Evolutionary conservation across 1,140 invertebrate genomes (phyloP).

Genomic region (Gyrodactylus bullatarudis): DNA sequence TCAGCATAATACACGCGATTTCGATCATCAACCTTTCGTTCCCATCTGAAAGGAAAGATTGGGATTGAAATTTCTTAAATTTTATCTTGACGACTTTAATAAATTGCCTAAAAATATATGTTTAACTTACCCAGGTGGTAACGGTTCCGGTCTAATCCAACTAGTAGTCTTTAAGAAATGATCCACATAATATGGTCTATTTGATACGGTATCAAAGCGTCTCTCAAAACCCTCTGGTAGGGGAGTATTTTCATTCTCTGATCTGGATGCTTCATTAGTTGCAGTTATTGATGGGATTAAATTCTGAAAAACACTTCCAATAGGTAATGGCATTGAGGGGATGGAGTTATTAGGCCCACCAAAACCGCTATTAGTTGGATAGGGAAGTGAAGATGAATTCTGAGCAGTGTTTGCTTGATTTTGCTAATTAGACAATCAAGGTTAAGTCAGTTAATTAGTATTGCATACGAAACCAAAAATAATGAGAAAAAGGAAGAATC

Average conservation of each 20-base stretch:
- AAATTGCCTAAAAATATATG: not conserved
- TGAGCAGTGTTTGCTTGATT: too few relatives aligned
- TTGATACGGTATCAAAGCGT: conserved; percentile 65
- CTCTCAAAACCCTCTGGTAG: not conserved
- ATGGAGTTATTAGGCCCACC: too few relatives aligned
- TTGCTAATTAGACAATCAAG: too few relatives aligned
- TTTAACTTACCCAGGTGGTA: conserved; percentile 2
- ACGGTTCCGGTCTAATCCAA: not conserved
- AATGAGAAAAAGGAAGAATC: too few relatives aligned
- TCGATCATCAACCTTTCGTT: conserved; percentile 5
- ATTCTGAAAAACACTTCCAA: too few relatives aligned
- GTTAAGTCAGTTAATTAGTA: too few relatives aligned
- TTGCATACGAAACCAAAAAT: too few relatives aligned
- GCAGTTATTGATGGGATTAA: too few relatives aligned
- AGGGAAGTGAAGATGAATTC: too few relatives aligned
- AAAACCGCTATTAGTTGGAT: too few relatives aligned
- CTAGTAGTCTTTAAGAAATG: not conserved
- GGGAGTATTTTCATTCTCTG: not conserved
- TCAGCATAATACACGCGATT: conserved; percentile 86
- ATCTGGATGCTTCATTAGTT: too few relatives aligned
- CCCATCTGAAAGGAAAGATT: not conserved
- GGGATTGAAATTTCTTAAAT: not conserved
- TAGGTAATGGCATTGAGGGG: too few relatives aligned
- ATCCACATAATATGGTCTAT: conserved; percentile 14
- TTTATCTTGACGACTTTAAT: not conserved